Evolutionary conservation across 2,113 vertebrate genomes (phyloP), one percentile per base, ranked within the genome.

Genomic region (Oplegnathus fasciatus): DNA sequence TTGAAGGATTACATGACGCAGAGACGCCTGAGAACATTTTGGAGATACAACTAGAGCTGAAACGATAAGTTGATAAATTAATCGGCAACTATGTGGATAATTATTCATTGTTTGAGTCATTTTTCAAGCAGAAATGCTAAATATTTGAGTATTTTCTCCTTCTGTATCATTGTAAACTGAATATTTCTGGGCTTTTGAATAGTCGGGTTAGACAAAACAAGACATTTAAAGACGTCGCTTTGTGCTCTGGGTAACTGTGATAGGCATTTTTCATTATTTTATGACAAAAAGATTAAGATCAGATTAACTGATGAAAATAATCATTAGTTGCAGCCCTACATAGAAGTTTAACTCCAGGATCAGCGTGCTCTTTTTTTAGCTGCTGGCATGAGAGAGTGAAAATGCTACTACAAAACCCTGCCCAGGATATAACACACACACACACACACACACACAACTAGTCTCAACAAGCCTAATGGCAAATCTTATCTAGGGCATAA

Each of bases 401-500:
- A 24, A 50, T 34, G 9, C 52, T 8, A 44, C 64, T 40, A 46
- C 66, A 58, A 83, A 87, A 80, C 52, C 50, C 22, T 79, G 9
- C 17, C 61, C 64, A 50, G 28, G 18, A 89, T 78, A 32, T 46
- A 48, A 71, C 62, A 70, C 74, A 48, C 50, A 58, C 57, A 52
- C 30, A 64, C 26, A 78, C 18, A 52, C n/a, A 76, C 26, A 75
- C 26, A 64, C 34, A 42, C 37, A 74, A 74, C 62, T 20, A 68
- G 61, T 71, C 78, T 70, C 22, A 28, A 83, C 70, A 72, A 44
- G 86, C 61, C 87, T 40, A 18, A 91, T 78, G 64, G 86, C 66
- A 72, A 84, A 81, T 83, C 90, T 87, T 90, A 94, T 94, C 92
- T 90, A 71, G 86, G 78, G 37, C 82, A 81, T 54, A 75, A 91